Percentiles rank a stretch among this genome's conserved stretches.
phyloP scores from a whole-genome alignment of 2,888 invertebrate genomes.

The Neocrepidodera transversa region DNA sequence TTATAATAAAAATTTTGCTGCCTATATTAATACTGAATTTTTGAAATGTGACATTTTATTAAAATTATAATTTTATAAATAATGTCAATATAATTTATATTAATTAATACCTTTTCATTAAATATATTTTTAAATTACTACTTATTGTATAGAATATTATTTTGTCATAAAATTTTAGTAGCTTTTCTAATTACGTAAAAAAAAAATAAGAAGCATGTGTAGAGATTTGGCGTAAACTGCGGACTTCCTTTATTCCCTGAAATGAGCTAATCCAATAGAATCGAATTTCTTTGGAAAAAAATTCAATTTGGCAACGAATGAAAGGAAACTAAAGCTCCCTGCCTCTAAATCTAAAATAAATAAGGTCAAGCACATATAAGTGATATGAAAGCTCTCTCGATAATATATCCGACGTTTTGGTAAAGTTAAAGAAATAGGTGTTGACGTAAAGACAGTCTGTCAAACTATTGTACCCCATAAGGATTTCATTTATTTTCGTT shows the following conservation, averaged over 20 bases:
- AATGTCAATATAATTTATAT: too few relatives aligned
- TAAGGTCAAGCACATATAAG: conserved; percentile 34
- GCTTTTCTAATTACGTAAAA: too few relatives aligned
- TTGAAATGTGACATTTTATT: too few relatives aligned
- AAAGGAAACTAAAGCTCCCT: conserved; percentile 27
- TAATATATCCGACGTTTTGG: conserved; percentile 39
- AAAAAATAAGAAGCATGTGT: too few relatives aligned
- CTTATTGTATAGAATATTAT: too few relatives aligned
- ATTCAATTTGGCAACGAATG: conserved; percentile 27
- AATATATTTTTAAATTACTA: too few relatives aligned
- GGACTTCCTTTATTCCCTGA: conserved; percentile 1
- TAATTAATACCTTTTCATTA: too few relatives aligned
- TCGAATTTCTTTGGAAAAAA: conserved; percentile 24
- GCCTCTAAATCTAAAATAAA: conserved; percentile 33
- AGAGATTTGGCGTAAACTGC: not conserved
- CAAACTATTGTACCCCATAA: conserved; percentile 50
- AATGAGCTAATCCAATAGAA: conserved; percentile 16
- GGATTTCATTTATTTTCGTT: conserved; percentile 52
- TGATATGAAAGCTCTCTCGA: conserved; percentile 33
- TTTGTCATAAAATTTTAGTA: too few relatives aligned
- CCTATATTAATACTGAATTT: too few relatives aligned
- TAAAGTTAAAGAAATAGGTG: conserved; percentile 40
- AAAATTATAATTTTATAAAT: too few relatives aligned
- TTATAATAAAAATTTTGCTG: too few relatives aligned
- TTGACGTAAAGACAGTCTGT: conserved; percentile 47